Percentiles rank a stretch among this genome's conserved stretches.
phyloP scores from a whole-genome alignment of 2,888 invertebrate genomes.

The Eilema depressum region DNA sequence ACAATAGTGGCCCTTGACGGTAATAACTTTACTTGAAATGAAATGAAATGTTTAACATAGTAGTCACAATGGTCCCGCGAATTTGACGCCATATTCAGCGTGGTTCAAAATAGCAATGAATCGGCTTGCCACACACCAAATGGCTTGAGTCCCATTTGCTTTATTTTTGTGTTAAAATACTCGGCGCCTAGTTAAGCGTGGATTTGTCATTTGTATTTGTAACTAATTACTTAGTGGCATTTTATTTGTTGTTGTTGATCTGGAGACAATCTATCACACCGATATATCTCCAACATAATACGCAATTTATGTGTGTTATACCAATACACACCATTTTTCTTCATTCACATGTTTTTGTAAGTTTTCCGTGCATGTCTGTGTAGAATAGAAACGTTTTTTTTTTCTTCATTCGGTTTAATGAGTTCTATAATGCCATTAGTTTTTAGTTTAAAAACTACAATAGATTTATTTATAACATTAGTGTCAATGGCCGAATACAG shows the following conservation, averaged over 20 bases:
- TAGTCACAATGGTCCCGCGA: not conserved
- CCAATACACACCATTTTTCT: too few relatives aligned
- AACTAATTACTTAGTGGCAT: conserved; percentile 7
- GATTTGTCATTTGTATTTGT: conserved; percentile 15
- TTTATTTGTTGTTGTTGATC: not conserved
- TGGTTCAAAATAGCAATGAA: conserved; percentile 47
- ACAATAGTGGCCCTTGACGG: too few relatives aligned
- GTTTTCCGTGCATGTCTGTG: too few relatives aligned
- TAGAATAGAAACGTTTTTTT: too few relatives aligned
- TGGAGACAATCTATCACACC: conserved; percentile 1
- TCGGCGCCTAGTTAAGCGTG: conserved; percentile 26
- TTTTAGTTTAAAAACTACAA: not conserved
- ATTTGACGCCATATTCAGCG: not conserved
- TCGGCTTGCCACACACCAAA: conserved; percentile 31
- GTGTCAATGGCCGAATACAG: conserved; percentile 41
- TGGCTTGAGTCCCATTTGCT: conserved; percentile 30
- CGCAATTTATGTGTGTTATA: too few relatives aligned
- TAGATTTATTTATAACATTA: conserved; percentile 11
- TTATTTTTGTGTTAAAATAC: conserved; percentile 26
- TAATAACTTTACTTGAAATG: too few relatives aligned
- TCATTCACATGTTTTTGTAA: too few relatives aligned
- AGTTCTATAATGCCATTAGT: too few relatives aligned
- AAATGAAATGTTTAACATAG: not conserved
- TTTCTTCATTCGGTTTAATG: too few relatives aligned
- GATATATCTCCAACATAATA: too few relatives aligned